Evolutionary conservation across 2,888 invertebrate genomes (phyloP).

Genomic region (Amblyteles armatorius): DNA sequence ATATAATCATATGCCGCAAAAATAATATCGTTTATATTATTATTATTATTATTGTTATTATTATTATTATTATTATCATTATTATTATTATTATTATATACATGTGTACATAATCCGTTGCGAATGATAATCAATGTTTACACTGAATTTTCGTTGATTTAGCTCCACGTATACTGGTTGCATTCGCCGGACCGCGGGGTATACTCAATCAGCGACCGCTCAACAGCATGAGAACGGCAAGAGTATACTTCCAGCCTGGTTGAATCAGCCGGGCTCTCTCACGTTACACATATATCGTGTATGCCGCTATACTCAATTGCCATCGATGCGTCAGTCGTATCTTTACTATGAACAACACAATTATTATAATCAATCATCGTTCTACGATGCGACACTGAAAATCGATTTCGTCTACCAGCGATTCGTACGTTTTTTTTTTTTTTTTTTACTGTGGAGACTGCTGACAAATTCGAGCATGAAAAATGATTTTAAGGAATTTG

Average conservation of each 20-base stretch:
- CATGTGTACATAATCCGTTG: conserved; percentile 69
- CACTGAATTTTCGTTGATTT: conserved; percentile 78
- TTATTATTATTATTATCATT: conserved; percentile 29
- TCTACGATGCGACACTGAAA: conserved; percentile 32
- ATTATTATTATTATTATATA: conserved; percentile 47
- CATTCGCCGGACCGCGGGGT: conserved; percentile 82
- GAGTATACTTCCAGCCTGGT: conserved; percentile 84
- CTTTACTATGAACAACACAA: conserved; percentile 30
- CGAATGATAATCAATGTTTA: conserved; percentile 67
- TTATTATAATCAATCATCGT: conserved; percentile 22
- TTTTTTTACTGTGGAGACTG: too few relatives aligned
- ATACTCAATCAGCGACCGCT: conserved; percentile 84
- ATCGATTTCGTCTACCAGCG: not conserved
- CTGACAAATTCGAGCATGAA: too few relatives aligned
- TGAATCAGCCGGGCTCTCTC: conserved; percentile 79
- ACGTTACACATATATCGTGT: conserved; percentile 52
- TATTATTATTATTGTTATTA: conserved; percentile 36
- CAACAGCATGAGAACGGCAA: conserved; percentile 85
- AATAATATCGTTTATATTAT: conserved; percentile 31
- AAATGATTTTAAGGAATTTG: too few relatives aligned
- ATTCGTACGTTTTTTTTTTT: conserved; percentile 12
- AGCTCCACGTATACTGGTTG: conserved; percentile 79
- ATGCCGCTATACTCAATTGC: conserved; percentile 34
- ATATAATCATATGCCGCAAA: conserved; percentile 28
- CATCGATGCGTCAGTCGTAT: conserved; percentile 49